Evolutionary conservation across 2,797 vertebrate species (phyloP), one percentile per base, ranked within the genome.

Genomic region (Halcyon smyrnensis): DNA sequence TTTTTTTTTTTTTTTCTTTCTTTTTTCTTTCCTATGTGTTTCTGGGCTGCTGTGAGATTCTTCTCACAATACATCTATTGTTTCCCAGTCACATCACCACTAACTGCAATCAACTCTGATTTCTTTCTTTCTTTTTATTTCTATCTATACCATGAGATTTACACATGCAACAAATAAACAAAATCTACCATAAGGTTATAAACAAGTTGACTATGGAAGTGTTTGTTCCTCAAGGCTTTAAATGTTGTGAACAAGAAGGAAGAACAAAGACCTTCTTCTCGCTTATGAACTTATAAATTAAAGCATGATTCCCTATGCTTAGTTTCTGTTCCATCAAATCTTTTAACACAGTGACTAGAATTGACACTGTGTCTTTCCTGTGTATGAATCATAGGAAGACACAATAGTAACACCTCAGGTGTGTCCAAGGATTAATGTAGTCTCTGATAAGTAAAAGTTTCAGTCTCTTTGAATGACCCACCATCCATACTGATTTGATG

Each of bases 71-170:
- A 78, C 43, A 41, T 77, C 59, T 70, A 90, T 94, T 96, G 92
- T 97, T 96, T 95, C 43, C 37, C 70, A 85, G 56, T 46, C 93
- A 86, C 70, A 87, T 75, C 89, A 95, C 71, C 13, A 11, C 75
- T 93, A 65, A 25, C 48, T 97, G 74, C 78, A 83, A 95, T 95
- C 88, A 89, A 36, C 82, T 88, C 51, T 51, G 41, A 81, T 90
- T 93, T 63, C 51, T 74, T 89, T 78, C 78, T 91, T 94, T 95
- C 71, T 68, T 93, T 90, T 77, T 92, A 71, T 91, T 96, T 94
- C 83, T 96, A 85, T 28, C 95, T 97, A 83, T 76, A 96, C 18
- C 34, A 67, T 77, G 84, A 90, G 64, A 48, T 74, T 90, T 95
- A 75, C 90, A 59, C 57, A 84, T 92, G 64, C 21, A 76, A 89